phyloP scores from a whole-genome alignment of 2,888 invertebrate genomes.

The Scaptomyza caliginosa region DNA sequence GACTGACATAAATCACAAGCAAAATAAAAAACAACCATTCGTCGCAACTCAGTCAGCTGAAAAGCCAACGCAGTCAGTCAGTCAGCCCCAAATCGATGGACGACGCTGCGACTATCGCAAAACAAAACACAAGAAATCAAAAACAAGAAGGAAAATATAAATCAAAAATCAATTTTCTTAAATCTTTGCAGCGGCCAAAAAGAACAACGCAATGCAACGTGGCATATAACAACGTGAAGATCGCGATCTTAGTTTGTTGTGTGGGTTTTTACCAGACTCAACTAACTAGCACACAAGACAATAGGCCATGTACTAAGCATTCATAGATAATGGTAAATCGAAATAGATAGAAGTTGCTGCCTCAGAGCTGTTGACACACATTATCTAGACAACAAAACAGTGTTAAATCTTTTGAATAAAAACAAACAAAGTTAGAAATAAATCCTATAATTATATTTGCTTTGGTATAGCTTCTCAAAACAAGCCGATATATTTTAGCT shows the following conservation, averaged over 20 bases:
- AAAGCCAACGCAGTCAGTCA: constrained; percentile 32
- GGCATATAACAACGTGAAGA: constrained; percentile 43
- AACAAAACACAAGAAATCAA: constrained; percentile 7
- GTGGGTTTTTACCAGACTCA: constrained; percentile 20
- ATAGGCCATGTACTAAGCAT: neutral
- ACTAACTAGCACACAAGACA: constrained; percentile 24
- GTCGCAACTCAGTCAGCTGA: constrained; percentile 27
- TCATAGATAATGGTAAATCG: constrained; percentile 5
- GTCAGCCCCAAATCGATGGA: constrained; percentile 22
- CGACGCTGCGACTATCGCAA: constrained; percentile 32
- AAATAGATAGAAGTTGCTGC: constrained; percentile 2
- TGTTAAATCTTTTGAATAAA: neutral
- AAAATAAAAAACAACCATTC: constrained; percentile 50
- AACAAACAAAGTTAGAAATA: constrained; percentile 3
- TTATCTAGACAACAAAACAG: neutral
- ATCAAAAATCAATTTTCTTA: constrained; percentile 70
- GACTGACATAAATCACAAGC: constrained; percentile 75
- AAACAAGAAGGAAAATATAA: constrained; percentile 51
- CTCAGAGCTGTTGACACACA: neutral
- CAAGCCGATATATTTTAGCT: no score
- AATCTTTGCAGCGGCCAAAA: constrained; percentile 49
- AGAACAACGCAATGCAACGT: constrained; percentile 43
- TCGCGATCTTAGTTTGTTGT: constrained; percentile 33
- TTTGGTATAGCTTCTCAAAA: no score
- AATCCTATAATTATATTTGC: no score